phyloP scores from a whole-genome alignment of 2,113 vertebrate genomes.

The Castor canadensis region DNA sequence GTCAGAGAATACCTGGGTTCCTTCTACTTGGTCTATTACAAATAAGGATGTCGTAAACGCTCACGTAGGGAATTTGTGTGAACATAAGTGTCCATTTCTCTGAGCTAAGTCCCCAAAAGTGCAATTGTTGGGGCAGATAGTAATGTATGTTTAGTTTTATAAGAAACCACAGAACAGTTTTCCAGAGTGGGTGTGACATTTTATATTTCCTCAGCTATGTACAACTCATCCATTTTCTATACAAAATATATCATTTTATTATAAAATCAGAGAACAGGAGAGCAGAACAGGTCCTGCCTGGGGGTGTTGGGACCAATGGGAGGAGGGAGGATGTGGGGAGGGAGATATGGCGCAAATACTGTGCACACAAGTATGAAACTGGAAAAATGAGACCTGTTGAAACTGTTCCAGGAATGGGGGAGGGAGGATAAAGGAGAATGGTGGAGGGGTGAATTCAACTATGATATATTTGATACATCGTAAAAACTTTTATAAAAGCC shows the following conservation, averaged over 20 bases:
- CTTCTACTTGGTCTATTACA: background rate
- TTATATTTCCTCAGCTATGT: background rate
- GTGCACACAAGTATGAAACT: too few relatives aligned
- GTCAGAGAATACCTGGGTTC: background rate
- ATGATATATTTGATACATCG: too few relatives aligned
- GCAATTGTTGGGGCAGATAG: background rate
- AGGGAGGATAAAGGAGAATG: too few relatives aligned
- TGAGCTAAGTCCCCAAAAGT: background rate
- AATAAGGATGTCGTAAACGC: background rate
- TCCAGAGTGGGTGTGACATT: background rate
- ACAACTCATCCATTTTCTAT: background rate
- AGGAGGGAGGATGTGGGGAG: too few relatives aligned
- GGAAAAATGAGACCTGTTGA: too few relatives aligned
- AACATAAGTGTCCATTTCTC: background rate
- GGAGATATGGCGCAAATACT: too few relatives aligned
- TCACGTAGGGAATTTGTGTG: background rate
- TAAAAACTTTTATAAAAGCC: too few relatives aligned
- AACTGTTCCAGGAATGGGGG: too few relatives aligned
- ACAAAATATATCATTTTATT: background rate
- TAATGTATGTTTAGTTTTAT: background rate
- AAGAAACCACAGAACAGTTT: background rate
- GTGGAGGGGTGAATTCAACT: too few relatives aligned
- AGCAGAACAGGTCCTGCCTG: too few relatives aligned
- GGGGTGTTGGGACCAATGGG: too few relatives aligned
- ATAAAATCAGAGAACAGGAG: too few relatives aligned